Conservation (phyloP, 2,113 vertebrate genomes). For the Orthonyx spaldingii region DNA sequence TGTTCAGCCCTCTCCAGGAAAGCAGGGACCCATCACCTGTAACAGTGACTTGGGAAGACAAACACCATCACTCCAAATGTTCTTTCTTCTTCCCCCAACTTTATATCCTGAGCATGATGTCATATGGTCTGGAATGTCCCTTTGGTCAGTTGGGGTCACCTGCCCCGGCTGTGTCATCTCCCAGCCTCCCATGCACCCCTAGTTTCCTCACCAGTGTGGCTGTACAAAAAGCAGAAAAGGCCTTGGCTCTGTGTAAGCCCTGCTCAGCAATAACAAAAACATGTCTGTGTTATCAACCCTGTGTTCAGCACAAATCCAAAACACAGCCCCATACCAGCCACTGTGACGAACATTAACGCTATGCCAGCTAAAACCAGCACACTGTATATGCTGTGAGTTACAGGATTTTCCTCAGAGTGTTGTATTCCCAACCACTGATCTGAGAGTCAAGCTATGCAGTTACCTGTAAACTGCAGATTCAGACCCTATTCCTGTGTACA, state of each 20-base stretch:
- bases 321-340: not conserved
- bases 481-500: not conserved
- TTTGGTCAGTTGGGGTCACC: not conserved
- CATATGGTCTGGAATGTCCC: not conserved
- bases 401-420: not conserved
- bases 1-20: not conserved
- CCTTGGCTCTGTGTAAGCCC: not conserved
- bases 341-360: not conserved
- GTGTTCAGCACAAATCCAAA: not conserved
- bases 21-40: not conserved
- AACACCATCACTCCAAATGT: not conserved
- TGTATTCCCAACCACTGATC: not conserved
- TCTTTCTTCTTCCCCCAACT: not conserved
- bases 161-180: not conserved
- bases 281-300: not conserved
- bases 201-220: not conserved
- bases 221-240: not conserved
- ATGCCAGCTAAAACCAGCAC: not conserved
- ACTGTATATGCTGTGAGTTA: not conserved
- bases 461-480: not conserved
- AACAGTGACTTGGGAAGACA: not conserved
- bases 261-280: not conserved
- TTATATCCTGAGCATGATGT: not conserved
- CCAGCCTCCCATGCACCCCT: not conserved
- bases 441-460: not conserved